A percentile compares a stretch with the other conserved stretches of the same genome.
Conservation (phyloP, 2,888 invertebrate genomes). For the Epistrophe grossulariae region DNA sequence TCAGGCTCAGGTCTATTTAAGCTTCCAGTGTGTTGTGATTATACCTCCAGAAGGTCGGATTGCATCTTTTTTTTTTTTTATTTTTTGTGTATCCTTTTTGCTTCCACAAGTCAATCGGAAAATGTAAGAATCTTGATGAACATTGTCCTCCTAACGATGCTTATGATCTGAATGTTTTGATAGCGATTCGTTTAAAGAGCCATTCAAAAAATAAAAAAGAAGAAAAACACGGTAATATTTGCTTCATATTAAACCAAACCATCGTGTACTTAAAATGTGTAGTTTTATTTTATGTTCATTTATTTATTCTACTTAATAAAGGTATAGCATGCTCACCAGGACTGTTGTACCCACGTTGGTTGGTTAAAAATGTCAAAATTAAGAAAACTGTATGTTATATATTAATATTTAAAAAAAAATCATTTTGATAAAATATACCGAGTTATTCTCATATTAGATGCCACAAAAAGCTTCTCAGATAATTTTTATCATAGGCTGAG, state of each 20-base stretch:
- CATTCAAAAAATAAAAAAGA: neutral
- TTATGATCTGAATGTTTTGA: conserved; percentile 9
- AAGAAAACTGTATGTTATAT: no score
- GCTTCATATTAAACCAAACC: neutral
- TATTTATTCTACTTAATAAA: no score
- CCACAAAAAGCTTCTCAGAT: no score
- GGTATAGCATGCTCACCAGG: no score
- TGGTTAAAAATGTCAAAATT: no score
- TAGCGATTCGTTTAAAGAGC: neutral
- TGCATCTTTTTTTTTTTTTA: conserved; percentile 15
- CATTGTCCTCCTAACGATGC: conserved; percentile 35
- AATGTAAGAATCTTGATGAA: conserved; percentile 50
- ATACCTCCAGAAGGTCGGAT: conserved; percentile 4
- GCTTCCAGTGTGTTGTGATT: conserved; percentile 28
- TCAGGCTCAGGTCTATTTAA: conserved; percentile 36
- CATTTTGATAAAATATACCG: no score
- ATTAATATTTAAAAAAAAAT: no score
- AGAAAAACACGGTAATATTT: conserved; percentile 1
- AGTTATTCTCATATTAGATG: no score
- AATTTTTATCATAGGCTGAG: no score
- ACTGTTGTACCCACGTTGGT: no score
- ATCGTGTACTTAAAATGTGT: neutral
- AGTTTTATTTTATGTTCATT: neutral
- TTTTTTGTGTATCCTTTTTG: conserved; percentile 2
- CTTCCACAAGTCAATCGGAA: conserved; percentile 51